Conservation (phyloP, 2,888 invertebrate species). For the Drosophila limbata region DNA sequence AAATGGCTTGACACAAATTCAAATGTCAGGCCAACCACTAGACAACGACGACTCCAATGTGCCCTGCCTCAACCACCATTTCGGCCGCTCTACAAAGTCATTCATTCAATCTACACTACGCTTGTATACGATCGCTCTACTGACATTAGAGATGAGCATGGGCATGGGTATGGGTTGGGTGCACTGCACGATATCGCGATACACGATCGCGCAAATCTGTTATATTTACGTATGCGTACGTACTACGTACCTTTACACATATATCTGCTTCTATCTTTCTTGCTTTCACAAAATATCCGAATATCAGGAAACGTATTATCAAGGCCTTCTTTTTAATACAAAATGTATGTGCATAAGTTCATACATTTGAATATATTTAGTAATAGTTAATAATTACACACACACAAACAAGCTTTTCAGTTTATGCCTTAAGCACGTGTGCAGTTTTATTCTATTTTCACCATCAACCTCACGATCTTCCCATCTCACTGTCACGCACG, state of each 20-base stretch:
- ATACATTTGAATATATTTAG: not conserved
- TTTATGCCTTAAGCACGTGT: slow-evolving; percentile 39
- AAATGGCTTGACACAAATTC: slow-evolving; percentile 54
- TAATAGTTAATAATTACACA: not conserved
- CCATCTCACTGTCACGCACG: slow-evolving; percentile 41
- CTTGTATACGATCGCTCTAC: slow-evolving; percentile 38
- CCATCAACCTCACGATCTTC: slow-evolving; percentile 28
- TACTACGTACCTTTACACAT: not conserved
- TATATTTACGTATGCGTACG: not conserved
- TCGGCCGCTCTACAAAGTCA: slow-evolving; percentile 45
- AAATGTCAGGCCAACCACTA: slow-evolving; percentile 29
- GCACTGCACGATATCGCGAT: not conserved
- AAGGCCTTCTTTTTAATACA: slow-evolving; percentile 5
- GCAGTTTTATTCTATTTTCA: slow-evolving; percentile 1
- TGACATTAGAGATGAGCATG: slow-evolving; percentile 54
- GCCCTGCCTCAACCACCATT: slow-evolving; percentile 2
- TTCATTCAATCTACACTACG: slow-evolving; percentile 53
- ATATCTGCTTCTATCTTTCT: not conserved
- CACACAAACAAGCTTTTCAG: not conserved
- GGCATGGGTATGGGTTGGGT: slow-evolving; percentile 30
- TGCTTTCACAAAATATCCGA: not conserved
- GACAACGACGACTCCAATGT: slow-evolving; percentile 17
- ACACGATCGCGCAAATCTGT: slow-evolving; percentile 1
- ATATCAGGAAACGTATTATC: slow-evolving; percentile 22
- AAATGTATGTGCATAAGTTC: not conserved